These are phyloP conservation scores for Daphoenositta chrysoptera DNA, from an alignment of 2,113 vertebrate species.

Conservation along the genomic window DNA sequence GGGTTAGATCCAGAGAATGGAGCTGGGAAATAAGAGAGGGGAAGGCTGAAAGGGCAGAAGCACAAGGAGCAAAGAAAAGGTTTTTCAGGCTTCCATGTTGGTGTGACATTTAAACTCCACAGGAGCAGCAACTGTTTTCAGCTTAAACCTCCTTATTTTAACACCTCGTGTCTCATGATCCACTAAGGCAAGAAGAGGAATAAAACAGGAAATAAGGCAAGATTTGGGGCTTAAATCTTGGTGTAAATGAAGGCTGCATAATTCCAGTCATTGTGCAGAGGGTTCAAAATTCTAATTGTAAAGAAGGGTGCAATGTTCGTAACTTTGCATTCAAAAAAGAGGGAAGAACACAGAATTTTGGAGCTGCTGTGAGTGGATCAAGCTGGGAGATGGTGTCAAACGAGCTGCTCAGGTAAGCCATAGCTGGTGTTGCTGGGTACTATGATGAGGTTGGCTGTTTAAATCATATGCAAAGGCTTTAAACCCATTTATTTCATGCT, in stretches of 20 bases:
- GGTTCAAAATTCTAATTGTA: not conserved
- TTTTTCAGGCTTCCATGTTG: constrained; percentile 32
- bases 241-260: not conserved
- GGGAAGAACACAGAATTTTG: not conserved
- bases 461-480: not conserved
- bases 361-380: not conserved
- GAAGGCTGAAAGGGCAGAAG: constrained; percentile 68
- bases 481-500: not conserved
- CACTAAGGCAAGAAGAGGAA: not conserved
- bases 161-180: not conserved
- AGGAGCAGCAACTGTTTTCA: constrained; percentile 49
- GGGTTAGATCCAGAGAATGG: constrained; percentile 65
- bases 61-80: constrained; percentile 64
- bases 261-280: not conserved
- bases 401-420: not conserved
- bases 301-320: not conserved
- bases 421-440: not conserved
- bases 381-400: not conserved
- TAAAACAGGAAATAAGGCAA: not conserved
- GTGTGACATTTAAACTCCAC: constrained; percentile 74
- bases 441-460: not conserved
- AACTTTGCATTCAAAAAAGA: not conserved
- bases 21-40: constrained; percentile 15
- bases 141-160: constrained; percentile 64
- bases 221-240: not conserved